Conservation (phyloP, 2,113 vertebrate genomes). For the Sapajus apella region DNA sequence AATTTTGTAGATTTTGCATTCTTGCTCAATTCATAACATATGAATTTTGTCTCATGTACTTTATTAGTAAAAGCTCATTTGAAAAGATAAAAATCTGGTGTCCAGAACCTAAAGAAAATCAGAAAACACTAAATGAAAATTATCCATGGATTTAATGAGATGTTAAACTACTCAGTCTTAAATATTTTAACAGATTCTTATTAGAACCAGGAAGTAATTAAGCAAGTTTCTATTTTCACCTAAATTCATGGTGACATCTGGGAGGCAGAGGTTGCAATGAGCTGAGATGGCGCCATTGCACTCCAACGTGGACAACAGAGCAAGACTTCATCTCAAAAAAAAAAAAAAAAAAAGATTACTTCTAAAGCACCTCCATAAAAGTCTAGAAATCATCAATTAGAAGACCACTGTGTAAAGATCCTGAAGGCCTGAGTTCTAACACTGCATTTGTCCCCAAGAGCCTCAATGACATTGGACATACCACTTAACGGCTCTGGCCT, state of each 20-base stretch:
- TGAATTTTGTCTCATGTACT: conserved; percentile 17
- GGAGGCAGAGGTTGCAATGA: no score
- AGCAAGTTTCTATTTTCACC: background rate
- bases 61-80: conserved; percentile 23
- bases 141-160: background rate
- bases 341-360: background rate
- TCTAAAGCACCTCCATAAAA: background rate
- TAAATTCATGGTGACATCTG: background rate
- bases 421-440: background rate
- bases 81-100: background rate
- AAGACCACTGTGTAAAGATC: background rate
- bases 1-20: conserved; percentile 10
- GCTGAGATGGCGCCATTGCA: no score
- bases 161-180: background rate
- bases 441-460: background rate
- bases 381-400: background rate
- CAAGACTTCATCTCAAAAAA: no score
- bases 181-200: conserved; percentile 22
- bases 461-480: background rate
- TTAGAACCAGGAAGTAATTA: background rate
- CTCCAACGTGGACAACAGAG: no score
- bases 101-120: background rate
- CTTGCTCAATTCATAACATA: background rate
- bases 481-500: background rate
- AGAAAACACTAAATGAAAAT: conserved; percentile 46